A percentile compares a stretch with the other conserved stretches of the same genome.
Conservation (phyloP, 35 echinoderm and acorn worm species). For the Ophioderma brevispina region DNA sequence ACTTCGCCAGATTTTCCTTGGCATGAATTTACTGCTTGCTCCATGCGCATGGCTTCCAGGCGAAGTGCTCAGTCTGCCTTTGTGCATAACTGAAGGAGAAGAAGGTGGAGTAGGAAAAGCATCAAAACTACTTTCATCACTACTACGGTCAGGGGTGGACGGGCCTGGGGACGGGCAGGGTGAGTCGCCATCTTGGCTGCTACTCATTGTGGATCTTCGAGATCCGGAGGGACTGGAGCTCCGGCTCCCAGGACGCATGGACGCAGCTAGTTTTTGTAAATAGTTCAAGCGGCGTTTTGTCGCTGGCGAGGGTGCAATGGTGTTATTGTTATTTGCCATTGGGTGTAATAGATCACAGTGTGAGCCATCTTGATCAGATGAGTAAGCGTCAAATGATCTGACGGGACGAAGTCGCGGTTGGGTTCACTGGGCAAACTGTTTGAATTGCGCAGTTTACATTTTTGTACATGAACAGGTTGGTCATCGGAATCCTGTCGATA, state of each 20-base stretch:
- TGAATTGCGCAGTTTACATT: neutral
- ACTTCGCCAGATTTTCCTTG: constrained; percentile 46
- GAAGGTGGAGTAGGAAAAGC: constrained; percentile 25
- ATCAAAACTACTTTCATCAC: constrained; percentile 37
- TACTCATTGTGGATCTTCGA: neutral
- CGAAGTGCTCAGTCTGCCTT: constrained; percentile 32
- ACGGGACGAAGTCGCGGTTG: constrained; percentile 17
- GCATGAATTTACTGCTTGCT: constrained; percentile 45
- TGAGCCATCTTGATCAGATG: neutral
- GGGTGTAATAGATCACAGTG: neutral
- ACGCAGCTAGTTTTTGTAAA: constrained; percentile 29
- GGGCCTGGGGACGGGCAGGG: neutral
- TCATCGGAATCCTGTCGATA: constrained; percentile 33
- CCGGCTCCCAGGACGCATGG: constrained; percentile 19
- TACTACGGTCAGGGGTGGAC: constrained; percentile 23
- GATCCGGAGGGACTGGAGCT: neutral
- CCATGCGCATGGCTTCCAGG: constrained; percentile 10
- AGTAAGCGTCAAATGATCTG: constrained; percentile 1
- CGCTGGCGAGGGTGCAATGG: constrained; percentile 15
- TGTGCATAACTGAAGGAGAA: constrained; percentile 64
- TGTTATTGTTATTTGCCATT: neutral
- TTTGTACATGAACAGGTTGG: constrained; percentile 22
- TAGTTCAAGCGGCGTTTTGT: constrained; percentile 41
- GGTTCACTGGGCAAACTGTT: constrained; percentile 5
- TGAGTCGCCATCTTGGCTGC: neutral